phyloP scores from a whole-genome alignment of 2,888 invertebrate genomes.

The Caenorhabditis sp. region DNA sequence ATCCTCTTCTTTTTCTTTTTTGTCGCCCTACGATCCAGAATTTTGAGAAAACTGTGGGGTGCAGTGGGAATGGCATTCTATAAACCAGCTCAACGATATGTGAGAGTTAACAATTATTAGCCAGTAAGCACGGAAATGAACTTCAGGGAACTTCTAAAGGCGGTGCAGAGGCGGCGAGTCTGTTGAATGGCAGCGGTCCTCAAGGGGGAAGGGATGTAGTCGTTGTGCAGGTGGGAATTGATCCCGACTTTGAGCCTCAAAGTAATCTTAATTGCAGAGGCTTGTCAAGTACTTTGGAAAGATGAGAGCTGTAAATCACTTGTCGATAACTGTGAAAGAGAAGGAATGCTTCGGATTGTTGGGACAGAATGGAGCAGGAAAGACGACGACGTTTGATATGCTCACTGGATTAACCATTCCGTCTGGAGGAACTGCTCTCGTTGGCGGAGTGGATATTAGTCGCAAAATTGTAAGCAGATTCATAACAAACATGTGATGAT shows the following conservation, averaged over 20 bases:
- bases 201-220: too few relatives aligned
- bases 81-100: too few relatives aligned
- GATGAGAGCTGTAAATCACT: slow-evolving; percentile 66
- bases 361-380: slow-evolving; percentile 77
- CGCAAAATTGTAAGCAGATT: slow-evolving; percentile 43
- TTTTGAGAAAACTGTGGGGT: too few relatives aligned
- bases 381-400: slow-evolving; percentile 80
- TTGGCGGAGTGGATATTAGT: slow-evolving; percentile 70
- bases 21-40: slow-evolving; percentile 4
- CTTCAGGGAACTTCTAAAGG: too few relatives aligned
- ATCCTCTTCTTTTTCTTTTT: slow-evolving; percentile 36
- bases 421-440: slow-evolving; percentile 66
- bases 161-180: too few relatives aligned
- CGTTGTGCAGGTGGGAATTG: too few relatives aligned
- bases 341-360: slow-evolving; percentile 80
- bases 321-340: slow-evolving; percentile 72
- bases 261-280: slow-evolving; percentile 5
- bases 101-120: too few relatives aligned
- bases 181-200: too few relatives aligned
- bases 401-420: slow-evolving; percentile 72
- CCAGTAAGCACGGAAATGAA: too few relatives aligned
- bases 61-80: too few relatives aligned
- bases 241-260: too few relatives aligned
- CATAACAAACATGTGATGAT: neutral
- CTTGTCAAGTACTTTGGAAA: slow-evolving; percentile 63